Percentiles rank a stretch among this genome's conserved stretches.
Conservation (phyloP, 2,113 vertebrate species). For the Corythaeola cristata region DNA sequence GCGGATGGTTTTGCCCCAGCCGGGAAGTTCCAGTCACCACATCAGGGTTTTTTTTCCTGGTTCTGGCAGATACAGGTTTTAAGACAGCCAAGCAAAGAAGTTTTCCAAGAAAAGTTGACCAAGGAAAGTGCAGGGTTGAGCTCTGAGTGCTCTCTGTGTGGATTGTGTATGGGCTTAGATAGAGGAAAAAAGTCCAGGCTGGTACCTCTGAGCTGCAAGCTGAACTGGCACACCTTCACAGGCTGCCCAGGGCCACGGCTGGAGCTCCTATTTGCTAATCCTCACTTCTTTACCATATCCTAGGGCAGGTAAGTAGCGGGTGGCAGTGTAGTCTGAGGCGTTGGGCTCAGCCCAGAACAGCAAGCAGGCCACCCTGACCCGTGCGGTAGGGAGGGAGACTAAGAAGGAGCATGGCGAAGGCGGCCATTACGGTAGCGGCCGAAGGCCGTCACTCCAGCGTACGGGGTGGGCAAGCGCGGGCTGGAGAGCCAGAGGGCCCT, state of each 20-base stretch:
- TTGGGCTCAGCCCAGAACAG: not conserved
- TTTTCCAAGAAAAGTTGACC: too few relatives aligned
- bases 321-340: not conserved
- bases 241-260: not conserved
- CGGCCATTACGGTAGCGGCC: too few relatives aligned
- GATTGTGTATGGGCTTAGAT: too few relatives aligned
- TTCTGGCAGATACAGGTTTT: too few relatives aligned
- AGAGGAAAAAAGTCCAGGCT: too few relatives aligned
- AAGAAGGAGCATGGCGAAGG: not conserved
- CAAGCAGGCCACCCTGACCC: not conserved
- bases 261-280: not conserved
- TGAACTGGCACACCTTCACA: not conserved
- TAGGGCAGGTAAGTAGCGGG: not conserved
- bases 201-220: not conserved
- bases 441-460: not conserved
- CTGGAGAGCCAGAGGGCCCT: not conserved
- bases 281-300: too few relatives aligned
- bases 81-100: too few relatives aligned
- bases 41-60: too few relatives aligned
- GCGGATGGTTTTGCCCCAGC: too few relatives aligned
- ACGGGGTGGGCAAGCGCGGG: not conserved
- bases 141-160: too few relatives aligned
- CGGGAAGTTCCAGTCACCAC: too few relatives aligned
- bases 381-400: not conserved
- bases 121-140: too few relatives aligned